Base-by-base conservation (phyloP, 2,113 vertebrate genomes). In the Crocuta crocuta region DNA sequence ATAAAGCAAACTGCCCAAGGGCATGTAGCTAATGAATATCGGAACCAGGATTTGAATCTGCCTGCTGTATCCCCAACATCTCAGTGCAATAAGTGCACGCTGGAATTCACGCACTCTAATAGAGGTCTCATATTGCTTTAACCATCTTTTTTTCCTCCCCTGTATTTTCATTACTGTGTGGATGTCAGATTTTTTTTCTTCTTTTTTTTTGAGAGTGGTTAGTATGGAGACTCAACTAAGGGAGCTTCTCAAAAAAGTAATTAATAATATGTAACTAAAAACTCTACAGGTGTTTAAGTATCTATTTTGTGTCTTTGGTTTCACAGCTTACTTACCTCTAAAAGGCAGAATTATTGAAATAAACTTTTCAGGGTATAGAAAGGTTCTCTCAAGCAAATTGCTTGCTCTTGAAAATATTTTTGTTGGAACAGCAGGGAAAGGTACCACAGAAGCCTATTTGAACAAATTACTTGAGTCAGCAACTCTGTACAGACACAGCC, bases 301-400 rank as follows among this genome's bases (percentile, higher is more conserved):
- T 74, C 33, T 63, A 24, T 80, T 82, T 96, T 95, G 24, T 48
- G 48, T 66, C 16, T 80, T 95, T 28, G 74, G 21, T 91, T 91
- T 93, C 31, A 68, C 11, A 91, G 70, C 8, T 92, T 97, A 58
- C 65, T 70, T 91, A 63, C n/a, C 93, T 93, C 7, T 50, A 55
- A 96, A 88, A 65, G 48, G 35, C 73, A 93, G 45, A 84, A 70
- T 88, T 87, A 90, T 33, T 97, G 55, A 97, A 95, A 91, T 94
- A 97, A 96, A 80, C n/a, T 80, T 95, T 87, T 74, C 55, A 68
- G 13, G 85, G 58, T 94, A n/a, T 68, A 92, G 33, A 97, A 95
- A 78, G 50, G 2, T 74, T 84, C 39, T 78, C 33, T 84, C 33
- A 95, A 53, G 50, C 61, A 83, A 73, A 2, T n/a, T 53, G 23